These are phyloP conservation scores for Aphaenogaster ashmeadi DNA, from an alignment of 1,140 invertebrate species.

Conservation along the genomic window DNA sequence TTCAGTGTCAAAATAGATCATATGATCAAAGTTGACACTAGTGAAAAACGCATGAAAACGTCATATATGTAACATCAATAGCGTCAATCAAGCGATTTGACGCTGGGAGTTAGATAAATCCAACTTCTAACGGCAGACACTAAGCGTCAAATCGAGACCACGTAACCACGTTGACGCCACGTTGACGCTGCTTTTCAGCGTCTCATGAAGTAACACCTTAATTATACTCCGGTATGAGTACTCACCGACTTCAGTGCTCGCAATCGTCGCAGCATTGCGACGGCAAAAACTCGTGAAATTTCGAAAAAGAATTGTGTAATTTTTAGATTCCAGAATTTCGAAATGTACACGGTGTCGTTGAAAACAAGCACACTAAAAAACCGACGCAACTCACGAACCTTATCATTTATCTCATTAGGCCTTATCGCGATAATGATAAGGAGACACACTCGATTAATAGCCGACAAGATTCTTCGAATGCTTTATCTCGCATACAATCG, in stretches of 20 bases:
- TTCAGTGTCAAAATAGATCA: too few species aligned
- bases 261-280: slow-evolving; percentile 76
- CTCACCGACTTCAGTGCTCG: slow-evolving; percentile 78
- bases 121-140: too few species aligned
- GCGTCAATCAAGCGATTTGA: too few species aligned
- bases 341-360: slow-evolving; percentile 24
- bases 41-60: too few species aligned
- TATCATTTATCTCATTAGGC: slow-evolving; percentile 2
- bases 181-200: too few species aligned
- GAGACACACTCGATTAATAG: slow-evolving; percentile 11
- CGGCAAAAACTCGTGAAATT: slow-evolving; percentile 12
- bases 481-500: slow-evolving; percentile 19
- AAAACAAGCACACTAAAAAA: slow-evolving; percentile 12
- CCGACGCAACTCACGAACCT: neutral
- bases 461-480: neutral
- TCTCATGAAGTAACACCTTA: neutral
- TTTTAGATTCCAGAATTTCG: neutral
- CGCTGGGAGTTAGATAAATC: too few species aligned
- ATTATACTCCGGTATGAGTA: slow-evolving; percentile 29
- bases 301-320: neutral
- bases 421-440: slow-evolving; percentile 60
- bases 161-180: too few species aligned
- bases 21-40: too few species aligned
- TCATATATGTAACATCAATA: too few species aligned
- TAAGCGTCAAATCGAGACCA: too few species aligned